A percentile compares a stretch with the other conserved stretches of the same genome.
phyloP scores from a whole-genome alignment of 2,113 vertebrate species.

The Planiliza haematocheilus region DNA sequence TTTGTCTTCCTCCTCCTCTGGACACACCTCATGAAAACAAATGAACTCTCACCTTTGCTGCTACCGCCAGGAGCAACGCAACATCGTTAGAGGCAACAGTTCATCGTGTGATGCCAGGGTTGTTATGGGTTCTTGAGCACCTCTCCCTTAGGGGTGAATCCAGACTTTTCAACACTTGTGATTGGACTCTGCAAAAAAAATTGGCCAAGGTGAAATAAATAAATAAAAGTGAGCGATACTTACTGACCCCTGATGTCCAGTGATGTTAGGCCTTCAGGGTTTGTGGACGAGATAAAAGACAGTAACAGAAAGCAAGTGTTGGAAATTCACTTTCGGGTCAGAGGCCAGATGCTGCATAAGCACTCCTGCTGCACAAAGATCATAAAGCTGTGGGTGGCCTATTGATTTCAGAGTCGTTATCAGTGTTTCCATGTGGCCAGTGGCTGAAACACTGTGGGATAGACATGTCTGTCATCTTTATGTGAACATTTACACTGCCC shows the following conservation, averaged over 20 bases:
- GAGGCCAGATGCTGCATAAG: constrained; percentile 75
- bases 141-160: constrained; percentile 32
- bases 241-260: constrained; percentile 52
- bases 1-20: constrained; percentile 77
- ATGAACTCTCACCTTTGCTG: constrained; percentile 80
- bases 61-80: constrained; percentile 55
- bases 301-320: constrained; percentile 59
- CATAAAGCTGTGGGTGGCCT: constrained; percentile 75
- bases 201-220: constrained; percentile 17
- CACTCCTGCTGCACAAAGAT: constrained; percentile 67
- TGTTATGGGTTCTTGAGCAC: constrained; percentile 65
- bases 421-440: constrained; percentile 69
- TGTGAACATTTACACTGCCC: constrained; percentile 57
- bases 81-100: constrained; percentile 62
- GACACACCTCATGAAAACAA: constrained; percentile 79
- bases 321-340: constrained; percentile 71
- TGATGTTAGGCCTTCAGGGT: constrained; percentile 53
- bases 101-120: constrained; percentile 55
- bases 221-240: constrained; percentile 48
- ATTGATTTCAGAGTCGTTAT: constrained; percentile 75
- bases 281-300: constrained; percentile 57
- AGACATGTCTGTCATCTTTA: constrained; percentile 74
- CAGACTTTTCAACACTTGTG: constrained; percentile 24
- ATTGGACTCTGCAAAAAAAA: constrained; percentile 60
- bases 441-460: constrained; percentile 59